These are phyloP conservation scores for Liodrosophila aerea DNA, from an alignment of 2,888 invertebrate species.

Conservation along the genomic window DNA sequence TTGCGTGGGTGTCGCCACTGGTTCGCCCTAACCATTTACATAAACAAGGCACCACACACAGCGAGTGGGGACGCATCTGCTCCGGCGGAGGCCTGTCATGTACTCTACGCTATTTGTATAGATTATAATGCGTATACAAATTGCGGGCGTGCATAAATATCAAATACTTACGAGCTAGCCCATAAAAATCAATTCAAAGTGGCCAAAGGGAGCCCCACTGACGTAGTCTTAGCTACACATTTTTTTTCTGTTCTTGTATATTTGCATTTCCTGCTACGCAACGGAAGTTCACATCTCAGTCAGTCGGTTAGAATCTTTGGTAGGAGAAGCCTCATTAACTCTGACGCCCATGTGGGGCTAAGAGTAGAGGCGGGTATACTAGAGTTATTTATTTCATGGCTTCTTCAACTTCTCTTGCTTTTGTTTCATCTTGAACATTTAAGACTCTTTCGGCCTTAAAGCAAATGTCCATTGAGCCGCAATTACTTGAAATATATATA, in stretches of 20 bases:
- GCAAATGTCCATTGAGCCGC: no score
- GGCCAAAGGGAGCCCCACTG: slow-evolving; percentile 27
- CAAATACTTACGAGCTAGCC: slow-evolving; percentile 64
- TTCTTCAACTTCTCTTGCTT: slow-evolving; percentile 6
- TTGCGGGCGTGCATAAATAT: slow-evolving; percentile 65
- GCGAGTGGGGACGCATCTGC: not conserved
- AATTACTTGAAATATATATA: slow-evolving; percentile 8
- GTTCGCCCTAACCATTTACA: slow-evolving; percentile 33
- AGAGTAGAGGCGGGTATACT: no score
- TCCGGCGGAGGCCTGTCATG: slow-evolving; percentile 31
- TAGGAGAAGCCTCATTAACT: slow-evolving; percentile 34
- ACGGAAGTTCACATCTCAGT: slow-evolving; percentile 52
- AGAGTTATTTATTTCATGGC: slow-evolving; percentile 53
- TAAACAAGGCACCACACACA: slow-evolving; percentile 39
- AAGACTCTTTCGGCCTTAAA: slow-evolving; percentile 10
- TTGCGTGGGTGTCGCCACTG: slow-evolving; percentile 32
- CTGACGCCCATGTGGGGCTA: slow-evolving; percentile 24
- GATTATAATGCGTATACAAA: slow-evolving; percentile 59
- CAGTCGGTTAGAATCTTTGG: not conserved
- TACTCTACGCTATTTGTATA: slow-evolving; percentile 46
- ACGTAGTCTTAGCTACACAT: slow-evolving; percentile 32
- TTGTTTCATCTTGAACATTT: slow-evolving; percentile 9
- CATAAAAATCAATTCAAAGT: slow-evolving; percentile 72
- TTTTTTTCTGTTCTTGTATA: slow-evolving; percentile 71
- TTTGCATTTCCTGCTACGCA: slow-evolving; percentile 70